These are phyloP conservation scores for Solen grandis DNA, from an alignment of 1,140 invertebrate genomes.

Conservation along the genomic window DNA sequence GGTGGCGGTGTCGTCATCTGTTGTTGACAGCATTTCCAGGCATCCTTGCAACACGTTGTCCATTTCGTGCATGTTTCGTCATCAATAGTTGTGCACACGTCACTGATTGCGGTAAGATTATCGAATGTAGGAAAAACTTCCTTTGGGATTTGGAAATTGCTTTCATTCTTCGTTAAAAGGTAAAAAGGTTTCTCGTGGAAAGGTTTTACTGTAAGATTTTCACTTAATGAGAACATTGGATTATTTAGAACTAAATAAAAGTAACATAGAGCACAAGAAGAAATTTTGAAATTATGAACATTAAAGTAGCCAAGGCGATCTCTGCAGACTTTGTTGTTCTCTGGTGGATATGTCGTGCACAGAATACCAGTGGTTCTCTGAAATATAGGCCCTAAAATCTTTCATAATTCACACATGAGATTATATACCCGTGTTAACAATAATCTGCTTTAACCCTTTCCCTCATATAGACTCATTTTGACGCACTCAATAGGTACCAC, in stretches of 20 bases:
- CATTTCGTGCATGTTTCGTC: conserved; percentile 4
- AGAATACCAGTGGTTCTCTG: too few relatives aligned
- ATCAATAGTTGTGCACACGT: conserved; percentile 3
- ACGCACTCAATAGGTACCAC: too few relatives aligned
- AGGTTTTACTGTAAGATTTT: not conserved
- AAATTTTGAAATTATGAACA: conserved; percentile 20
- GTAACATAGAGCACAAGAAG: conserved; percentile 32
- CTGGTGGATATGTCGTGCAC: too few relatives aligned
- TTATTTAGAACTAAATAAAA: conserved; percentile 13
- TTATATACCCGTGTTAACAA: too few relatives aligned
- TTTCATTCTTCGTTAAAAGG: not conserved
- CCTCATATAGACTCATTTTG: too few relatives aligned
- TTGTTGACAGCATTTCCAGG: conserved; percentile 31
- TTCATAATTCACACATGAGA: too few relatives aligned
- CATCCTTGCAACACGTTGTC: conserved; percentile 16
- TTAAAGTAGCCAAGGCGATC: conserved; percentile 34
- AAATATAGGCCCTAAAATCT: too few relatives aligned
- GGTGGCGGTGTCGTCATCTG: not conserved
- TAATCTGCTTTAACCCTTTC: too few relatives aligned
- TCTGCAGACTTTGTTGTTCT: not conserved
- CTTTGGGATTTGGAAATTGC: not conserved
- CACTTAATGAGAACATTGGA: not conserved
- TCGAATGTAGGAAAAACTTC: conserved; percentile 8
- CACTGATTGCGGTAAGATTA: conserved; percentile 3
- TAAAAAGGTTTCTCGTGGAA: conserved; percentile 8